Evolutionary conservation across 2,113 vertebrate genomes (phyloP), one percentile per base, ranked within the genome.

Genomic region (Gasterosteus nipponicus): DNA sequence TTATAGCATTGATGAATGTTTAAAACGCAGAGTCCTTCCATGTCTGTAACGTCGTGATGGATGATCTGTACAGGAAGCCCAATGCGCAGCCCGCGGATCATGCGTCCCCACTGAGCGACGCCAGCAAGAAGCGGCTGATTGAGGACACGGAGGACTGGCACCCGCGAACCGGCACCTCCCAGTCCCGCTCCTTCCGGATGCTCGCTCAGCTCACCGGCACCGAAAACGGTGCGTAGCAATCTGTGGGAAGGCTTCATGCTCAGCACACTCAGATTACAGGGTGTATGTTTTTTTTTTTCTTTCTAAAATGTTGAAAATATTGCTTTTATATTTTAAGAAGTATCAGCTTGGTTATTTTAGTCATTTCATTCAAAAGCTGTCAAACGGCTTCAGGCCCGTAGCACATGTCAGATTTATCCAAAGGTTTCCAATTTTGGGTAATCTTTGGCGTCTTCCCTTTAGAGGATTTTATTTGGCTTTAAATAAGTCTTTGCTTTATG

Each of bases 121-220:
- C 96, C 86, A 98, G 97, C 90, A 99, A 98, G 94, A 97, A 97
- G 88, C 95, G 97, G 2, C 90, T 99, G 91, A 97, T 99, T 0
- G 97, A 99, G 77, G 97, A 99, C 84, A 97, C 98, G 0, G 98
- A 99, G 81, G 98, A 99, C 82, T 99, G 98, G 98, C 96, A 95
- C 8, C 95, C 97, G 0, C 91, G 96, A 5, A 95, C 95, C 0
- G 96, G 97, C 47, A 98, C 96, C 1, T 95, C 95, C 39, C 98
- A 99, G 89, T 99, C 97, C 19, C 96, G 98, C 69, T 98, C 98
- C 26, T 99, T 99, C 93, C 95, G 95, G 7, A 99, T 99, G 87
- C 96, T 99, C 29, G 97, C 97, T 63, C 98, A 99, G 79, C 97
- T 99, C 87, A 99, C 98, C 0, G 98, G 97, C 82, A 99, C 98